Conservation (phyloP, 1,140 invertebrate species). For the Nomia melanderi region DNA sequence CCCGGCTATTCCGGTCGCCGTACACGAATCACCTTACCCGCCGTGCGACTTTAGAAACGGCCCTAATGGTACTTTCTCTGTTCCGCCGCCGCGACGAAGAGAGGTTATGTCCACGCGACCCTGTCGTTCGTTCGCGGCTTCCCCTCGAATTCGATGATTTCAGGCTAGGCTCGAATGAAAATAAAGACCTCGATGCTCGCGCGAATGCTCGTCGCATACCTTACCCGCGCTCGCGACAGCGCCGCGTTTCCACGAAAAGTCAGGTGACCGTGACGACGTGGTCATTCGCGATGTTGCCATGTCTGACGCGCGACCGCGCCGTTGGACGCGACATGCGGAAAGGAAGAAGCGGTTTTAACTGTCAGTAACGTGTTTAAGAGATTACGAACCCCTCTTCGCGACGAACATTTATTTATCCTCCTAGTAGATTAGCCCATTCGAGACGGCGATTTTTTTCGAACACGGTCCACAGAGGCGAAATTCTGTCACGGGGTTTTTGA, state of each 20-base stretch:
- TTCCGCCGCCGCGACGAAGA: background rate
- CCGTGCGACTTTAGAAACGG: too few species aligned
- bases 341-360: slow-evolving; percentile 11
- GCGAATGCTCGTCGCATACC: slow-evolving; percentile 32
- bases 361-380: slow-evolving; percentile 35
- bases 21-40: slow-evolving; percentile 14
- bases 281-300: slow-evolving; percentile 62
- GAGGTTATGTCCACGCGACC: background rate
- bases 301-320: slow-evolving; percentile 31
- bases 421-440: too few species aligned
- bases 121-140: background rate
- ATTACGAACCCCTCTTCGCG: slow-evolving; percentile 5
- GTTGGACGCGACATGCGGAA: slow-evolving; percentile 8
- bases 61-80: background rate
- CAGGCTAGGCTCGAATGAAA: background rate
- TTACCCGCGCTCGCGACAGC: slow-evolving; percentile 40
- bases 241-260: slow-evolving; percentile 66
- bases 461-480: too few species aligned
- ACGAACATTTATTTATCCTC: too few species aligned
- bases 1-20: slow-evolving; percentile 36
- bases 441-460: too few species aligned
- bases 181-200: slow-evolving; percentile 7
- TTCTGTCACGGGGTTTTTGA: too few species aligned
- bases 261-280: slow-evolving; percentile 69
- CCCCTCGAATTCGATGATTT: background rate